These are phyloP conservation scores for Urocitellus parryii DNA, from an alignment of 2,113 vertebrate species.

Conservation along the genomic window DNA sequence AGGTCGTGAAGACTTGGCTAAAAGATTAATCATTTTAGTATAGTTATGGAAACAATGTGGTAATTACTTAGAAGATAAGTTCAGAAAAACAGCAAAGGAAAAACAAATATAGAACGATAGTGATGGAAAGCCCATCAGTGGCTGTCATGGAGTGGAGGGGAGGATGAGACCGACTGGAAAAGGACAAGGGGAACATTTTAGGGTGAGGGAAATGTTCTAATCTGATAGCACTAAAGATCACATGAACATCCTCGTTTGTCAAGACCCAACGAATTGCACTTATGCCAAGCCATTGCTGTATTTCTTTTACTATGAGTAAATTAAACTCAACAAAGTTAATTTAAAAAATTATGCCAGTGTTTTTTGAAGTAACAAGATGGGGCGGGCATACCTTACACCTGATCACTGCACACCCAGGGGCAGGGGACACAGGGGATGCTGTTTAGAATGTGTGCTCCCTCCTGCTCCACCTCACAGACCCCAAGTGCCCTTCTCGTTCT, in stretches of 20 bases:
- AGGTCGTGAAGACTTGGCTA: not conserved
- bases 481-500: not conserved
- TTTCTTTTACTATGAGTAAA: not conserved
- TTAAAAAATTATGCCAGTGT: not conserved
- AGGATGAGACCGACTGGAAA: fast-evolving
- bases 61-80: not conserved
- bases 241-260: not conserved
- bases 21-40: not conserved
- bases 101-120: not conserved
- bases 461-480: fast-evolving
- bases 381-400: not conserved
- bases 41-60: not conserved
- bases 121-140: not conserved
- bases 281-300: not conserved
- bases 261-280: not conserved
- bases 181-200: not conserved
- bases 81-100: not conserved
- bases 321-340: not conserved
- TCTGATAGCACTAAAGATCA: not conserved
- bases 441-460: not conserved
- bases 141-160: fast-evolving
- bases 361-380: not conserved
- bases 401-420: not conserved
- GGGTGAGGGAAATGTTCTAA: not conserved
- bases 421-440: not conserved